phyloP scores from a whole-genome alignment of 92 coral and sea anemone genomes.

The Palythoa heliodiscus region DNA sequence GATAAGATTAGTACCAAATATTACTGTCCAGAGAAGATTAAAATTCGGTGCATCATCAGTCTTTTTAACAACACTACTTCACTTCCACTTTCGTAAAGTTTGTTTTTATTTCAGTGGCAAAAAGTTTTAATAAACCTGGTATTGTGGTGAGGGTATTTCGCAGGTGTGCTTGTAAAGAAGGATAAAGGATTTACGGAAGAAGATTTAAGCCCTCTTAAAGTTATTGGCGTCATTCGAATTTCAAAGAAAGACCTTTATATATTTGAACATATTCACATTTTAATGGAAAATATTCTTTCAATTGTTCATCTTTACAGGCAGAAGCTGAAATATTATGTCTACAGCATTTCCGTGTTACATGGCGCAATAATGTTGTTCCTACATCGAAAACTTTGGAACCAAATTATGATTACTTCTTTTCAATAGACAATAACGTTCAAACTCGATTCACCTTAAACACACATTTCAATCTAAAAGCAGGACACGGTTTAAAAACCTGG shows the following conservation, averaged over 20 bases:
- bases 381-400: not conserved
- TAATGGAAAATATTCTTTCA: not conserved
- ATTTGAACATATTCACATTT: conserved; percentile 13
- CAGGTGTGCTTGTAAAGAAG: conserved; percentile 30
- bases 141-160: conserved; percentile 17
- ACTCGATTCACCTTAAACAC: not conserved
- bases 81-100: conserved; percentile 8
- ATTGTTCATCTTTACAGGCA: conserved; percentile 1
- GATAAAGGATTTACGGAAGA: conserved; percentile 41
- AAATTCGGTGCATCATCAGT: not conserved
- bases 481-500: not conserved
- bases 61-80: conserved; percentile 10
- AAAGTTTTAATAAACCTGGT: conserved; percentile 22
- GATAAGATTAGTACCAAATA: not conserved
- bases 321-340: not conserved
- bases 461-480: not conserved
- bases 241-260: conserved; percentile 30
- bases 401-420: not conserved
- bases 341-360: not conserved
- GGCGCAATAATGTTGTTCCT: not conserved
- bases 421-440: not conserved
- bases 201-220: conserved; percentile 37
- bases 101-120: conserved; percentile 31
- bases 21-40: not conserved
- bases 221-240: conserved; percentile 45